These are phyloP conservation scores for Pogonophryne albipinna DNA, from an alignment of 2,797 vertebrate genomes.

Conservation along the genomic window DNA sequence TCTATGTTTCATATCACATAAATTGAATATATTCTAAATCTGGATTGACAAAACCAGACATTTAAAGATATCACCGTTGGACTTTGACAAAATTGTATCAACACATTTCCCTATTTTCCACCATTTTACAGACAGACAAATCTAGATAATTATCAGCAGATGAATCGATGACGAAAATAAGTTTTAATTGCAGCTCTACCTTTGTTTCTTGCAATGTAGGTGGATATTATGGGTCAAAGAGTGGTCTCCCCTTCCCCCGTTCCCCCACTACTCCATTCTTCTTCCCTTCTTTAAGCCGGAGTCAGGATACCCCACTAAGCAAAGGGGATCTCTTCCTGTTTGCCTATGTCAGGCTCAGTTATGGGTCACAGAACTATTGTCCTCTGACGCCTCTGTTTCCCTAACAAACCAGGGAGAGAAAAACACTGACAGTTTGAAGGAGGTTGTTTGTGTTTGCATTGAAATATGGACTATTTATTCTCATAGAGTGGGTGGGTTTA, in stretches of 20 bases:
- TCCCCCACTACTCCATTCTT: slow-evolving; percentile 32
- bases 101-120: no score
- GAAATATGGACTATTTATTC: slow-evolving; percentile 46
- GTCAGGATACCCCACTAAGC: slow-evolving; percentile 58
- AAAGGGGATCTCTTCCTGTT: slow-evolving; percentile 75
- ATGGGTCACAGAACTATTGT: slow-evolving; percentile 69
- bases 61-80: no score
- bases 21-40: no score
- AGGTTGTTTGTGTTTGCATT: slow-evolving; percentile 50
- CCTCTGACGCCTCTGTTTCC: slow-evolving; percentile 49
- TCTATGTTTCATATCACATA: no score
- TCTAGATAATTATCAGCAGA: no score
- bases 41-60: no score
- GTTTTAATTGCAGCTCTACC: no score
- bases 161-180: no score
- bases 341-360: slow-evolving; percentile 61
- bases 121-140: no score
- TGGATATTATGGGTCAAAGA: slow-evolving; percentile 40
- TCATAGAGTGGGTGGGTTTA: slow-evolving; percentile 29
- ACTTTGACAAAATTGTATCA: no score
- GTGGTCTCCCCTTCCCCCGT: neutral
- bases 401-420: slow-evolving; percentile 14
- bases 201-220: slow-evolving; percentile 24
- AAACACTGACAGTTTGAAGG: slow-evolving; percentile 52
- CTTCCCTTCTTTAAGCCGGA: slow-evolving; percentile 44